Conservation (phyloP, 2,888 invertebrate species). For the Elysia crispata region DNA sequence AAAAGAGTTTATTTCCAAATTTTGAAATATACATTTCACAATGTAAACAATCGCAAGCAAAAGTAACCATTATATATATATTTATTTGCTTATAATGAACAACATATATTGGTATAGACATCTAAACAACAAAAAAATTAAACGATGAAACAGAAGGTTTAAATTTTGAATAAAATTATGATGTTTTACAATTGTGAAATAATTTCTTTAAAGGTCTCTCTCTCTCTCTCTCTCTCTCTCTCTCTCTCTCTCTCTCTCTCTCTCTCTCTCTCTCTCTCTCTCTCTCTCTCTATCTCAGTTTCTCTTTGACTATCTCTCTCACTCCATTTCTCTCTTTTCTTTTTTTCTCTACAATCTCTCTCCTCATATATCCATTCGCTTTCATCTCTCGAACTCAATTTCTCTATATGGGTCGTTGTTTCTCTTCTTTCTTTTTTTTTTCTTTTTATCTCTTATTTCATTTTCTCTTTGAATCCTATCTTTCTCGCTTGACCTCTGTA, state of each 20-base stretch:
- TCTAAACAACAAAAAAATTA: too few species aligned
- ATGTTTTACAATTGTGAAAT: too few species aligned
- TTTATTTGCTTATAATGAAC: too few species aligned
- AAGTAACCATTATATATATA: too few species aligned
- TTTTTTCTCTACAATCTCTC: not conserved
- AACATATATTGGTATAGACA: too few species aligned
- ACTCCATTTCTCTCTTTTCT: not conserved
- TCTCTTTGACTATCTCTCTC: not conserved
- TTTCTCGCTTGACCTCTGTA: not conserved
- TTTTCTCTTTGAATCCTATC: not conserved
- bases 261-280: slow-evolving; percentile 24
- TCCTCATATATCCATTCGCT: not conserved
- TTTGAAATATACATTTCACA: too few species aligned
- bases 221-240: slow-evolving; percentile 21
- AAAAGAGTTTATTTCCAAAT: too few species aligned
- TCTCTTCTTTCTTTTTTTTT: not conserved
- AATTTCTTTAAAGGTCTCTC: too few species aligned
- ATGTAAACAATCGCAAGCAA: too few species aligned
- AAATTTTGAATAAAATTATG: too few species aligned
- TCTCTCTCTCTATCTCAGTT: not conserved
- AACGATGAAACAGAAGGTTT: too few species aligned
- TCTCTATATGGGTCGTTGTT: not conserved
- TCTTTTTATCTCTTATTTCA: not conserved
- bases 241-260: slow-evolving; percentile 33
- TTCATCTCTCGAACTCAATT: not conserved